A percentile compares a stretch with the other conserved stretches of the same genome.
phyloP scores from a whole-genome alignment of 2,113 vertebrate species.

The Xenopus laevis region DNA sequence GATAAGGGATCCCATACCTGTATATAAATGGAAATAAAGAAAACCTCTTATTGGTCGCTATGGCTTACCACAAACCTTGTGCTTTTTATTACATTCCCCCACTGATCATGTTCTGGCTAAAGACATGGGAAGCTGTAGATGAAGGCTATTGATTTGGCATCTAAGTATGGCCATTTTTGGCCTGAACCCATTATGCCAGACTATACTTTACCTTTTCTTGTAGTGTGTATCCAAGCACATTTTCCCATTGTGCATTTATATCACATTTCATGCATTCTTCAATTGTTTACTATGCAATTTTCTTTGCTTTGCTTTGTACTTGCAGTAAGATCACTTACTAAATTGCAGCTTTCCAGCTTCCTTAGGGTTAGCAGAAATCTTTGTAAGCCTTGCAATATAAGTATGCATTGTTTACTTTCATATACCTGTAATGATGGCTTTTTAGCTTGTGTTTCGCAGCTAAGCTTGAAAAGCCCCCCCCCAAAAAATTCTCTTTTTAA shows the following conservation, averaged over 20 bases:
- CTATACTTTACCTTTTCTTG: too few relatives aligned
- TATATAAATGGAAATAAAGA: too few relatives aligned
- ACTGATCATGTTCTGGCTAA: too few relatives aligned
- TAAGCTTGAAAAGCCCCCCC: neutral
- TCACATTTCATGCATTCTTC: neutral
- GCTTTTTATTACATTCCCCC: too few relatives aligned
- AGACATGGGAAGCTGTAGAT: too few relatives aligned
- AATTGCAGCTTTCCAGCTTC: neutral
- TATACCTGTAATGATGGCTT: neutral
- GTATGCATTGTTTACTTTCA: neutral
- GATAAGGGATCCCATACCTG: too few relatives aligned
- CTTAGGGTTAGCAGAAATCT: neutral
- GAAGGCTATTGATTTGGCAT: too few relatives aligned
- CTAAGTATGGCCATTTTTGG: too few relatives aligned
- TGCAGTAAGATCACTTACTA: neutral
- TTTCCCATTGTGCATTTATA: neutral
- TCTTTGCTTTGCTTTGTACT: neutral
- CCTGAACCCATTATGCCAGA: too few relatives aligned
- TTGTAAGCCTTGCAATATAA: neutral
- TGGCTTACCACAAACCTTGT: too few relatives aligned
- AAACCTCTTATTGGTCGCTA: too few relatives aligned
- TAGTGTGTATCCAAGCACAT: too few relatives aligned
- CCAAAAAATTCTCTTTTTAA: conserved; percentile 3
- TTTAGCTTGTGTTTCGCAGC: neutral
- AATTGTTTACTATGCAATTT: neutral